Conservation (phyloP, 2,797 vertebrate species). For the Pseudochaenichthys georgianus region DNA sequence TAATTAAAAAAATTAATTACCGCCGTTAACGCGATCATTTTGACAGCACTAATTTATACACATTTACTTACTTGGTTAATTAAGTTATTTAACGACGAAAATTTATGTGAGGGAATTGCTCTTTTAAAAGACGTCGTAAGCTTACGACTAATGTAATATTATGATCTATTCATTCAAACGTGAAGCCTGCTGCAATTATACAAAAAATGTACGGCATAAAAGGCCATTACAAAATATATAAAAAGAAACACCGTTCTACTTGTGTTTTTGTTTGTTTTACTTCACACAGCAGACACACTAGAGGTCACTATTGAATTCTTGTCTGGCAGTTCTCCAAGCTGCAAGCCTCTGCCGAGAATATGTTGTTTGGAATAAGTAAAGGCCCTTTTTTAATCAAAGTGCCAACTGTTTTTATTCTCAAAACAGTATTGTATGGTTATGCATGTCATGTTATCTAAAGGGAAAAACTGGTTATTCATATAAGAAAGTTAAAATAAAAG, state of each 20-base stretch:
- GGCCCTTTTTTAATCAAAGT: too few relatives aligned
- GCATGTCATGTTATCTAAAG: too few relatives aligned
- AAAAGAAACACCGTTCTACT: background rate
- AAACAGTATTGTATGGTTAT: too few relatives aligned
- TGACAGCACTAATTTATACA: background rate
- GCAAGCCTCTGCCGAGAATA: background rate
- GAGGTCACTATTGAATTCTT: conserved; percentile 39
- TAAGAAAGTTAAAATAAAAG: too few relatives aligned
- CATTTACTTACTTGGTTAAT: background rate
- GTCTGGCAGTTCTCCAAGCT: conserved; percentile 5
- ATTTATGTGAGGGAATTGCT: background rate
- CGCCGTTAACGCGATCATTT: too few relatives aligned
- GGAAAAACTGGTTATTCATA: too few relatives aligned
- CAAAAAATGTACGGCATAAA: background rate
- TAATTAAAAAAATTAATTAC: too few relatives aligned
- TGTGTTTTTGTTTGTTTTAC: background rate
- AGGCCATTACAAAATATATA: background rate
- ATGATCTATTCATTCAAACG: fast-evolving
- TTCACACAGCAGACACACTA: conserved; percentile 26
- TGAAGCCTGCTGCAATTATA: background rate
- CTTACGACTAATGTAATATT: background rate
- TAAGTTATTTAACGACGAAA: background rate
- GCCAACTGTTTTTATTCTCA: too few relatives aligned
- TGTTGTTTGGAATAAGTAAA: too few relatives aligned
- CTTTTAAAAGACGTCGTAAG: background rate